These are phyloP conservation scores for Sternarchorhynchus goeldii DNA, from an alignment of 2,797 vertebrate species.

Conservation along the genomic window DNA sequence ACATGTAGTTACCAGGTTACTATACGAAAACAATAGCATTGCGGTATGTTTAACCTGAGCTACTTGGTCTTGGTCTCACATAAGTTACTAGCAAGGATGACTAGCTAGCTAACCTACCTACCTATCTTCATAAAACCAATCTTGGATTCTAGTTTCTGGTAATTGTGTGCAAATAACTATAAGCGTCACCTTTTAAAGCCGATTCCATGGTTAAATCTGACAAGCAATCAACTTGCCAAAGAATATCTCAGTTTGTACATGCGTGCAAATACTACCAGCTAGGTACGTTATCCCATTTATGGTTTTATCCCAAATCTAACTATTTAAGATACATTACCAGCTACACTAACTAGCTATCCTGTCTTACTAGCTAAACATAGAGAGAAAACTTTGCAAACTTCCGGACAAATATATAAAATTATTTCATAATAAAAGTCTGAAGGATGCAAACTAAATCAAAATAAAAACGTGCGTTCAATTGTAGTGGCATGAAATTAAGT, in stretches of 20 bases:
- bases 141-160: no score
- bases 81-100: no score
- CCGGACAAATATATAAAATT: neutral
- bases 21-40: no score
- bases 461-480: neutral
- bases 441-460: neutral
- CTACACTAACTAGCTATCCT: neutral
- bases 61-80: no score
- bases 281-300: neutral
- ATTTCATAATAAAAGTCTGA: conserved; percentile 38
- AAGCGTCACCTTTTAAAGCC: conserved; percentile 32
- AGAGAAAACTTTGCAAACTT: neutral
- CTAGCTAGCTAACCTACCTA: no score
- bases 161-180: no score
- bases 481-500: neutral
- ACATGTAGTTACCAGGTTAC: no score
- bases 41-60: no score
- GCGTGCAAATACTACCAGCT: neutral
- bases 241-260: neutral
- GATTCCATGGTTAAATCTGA: conserved; percentile 47
- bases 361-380: no score
- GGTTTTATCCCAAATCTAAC: neutral
- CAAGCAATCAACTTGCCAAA: neutral
- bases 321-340: neutral
- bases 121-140: no score